These are phyloP conservation scores for Umimayanthus chanpuru DNA, from an alignment of 92 coral and sea anemone species.

Conservation along the genomic window DNA sequence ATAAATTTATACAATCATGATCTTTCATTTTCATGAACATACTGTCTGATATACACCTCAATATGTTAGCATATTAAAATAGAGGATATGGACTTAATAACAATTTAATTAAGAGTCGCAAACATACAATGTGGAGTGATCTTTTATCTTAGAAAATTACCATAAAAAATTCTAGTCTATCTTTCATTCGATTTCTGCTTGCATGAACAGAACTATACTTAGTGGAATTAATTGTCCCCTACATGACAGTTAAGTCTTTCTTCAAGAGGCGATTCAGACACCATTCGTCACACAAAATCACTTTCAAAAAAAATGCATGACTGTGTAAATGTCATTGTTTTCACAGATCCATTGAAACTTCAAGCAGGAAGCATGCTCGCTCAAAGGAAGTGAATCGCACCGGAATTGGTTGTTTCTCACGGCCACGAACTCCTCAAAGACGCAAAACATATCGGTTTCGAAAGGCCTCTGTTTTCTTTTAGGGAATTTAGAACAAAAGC, in stretches of 20 bases:
- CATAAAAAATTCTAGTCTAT: background rate
- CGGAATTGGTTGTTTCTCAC: constrained; percentile 7
- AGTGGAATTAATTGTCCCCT: background rate
- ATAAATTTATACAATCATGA: no score
- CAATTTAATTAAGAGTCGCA: no score
- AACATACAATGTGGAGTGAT: no score
- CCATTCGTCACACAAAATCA: constrained; percentile 13
- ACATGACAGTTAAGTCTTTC: background rate
- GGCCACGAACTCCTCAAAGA: constrained; percentile 12
- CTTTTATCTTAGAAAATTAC: no score
- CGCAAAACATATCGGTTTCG: background rate
- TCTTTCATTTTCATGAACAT: no score
- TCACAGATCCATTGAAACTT: constrained; percentile 23
- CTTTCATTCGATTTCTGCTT: background rate
- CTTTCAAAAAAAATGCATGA: background rate
- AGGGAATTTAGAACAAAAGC: background rate
- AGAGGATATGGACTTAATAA: no score
- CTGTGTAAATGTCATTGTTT: constrained; percentile 29
- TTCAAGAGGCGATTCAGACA: background rate
- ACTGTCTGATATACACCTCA: no score
- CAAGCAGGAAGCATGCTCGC: constrained; percentile 47
- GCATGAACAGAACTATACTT: no score
- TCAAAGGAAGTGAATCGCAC: constrained; percentile 38
- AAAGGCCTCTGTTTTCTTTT: background rate
- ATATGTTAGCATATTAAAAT: no score